A percentile compares a stretch with the other conserved stretches of the same genome.
phyloP scores from a whole-genome alignment of 2,113 vertebrate genomes.

The Coptodon bakossiorum region DNA sequence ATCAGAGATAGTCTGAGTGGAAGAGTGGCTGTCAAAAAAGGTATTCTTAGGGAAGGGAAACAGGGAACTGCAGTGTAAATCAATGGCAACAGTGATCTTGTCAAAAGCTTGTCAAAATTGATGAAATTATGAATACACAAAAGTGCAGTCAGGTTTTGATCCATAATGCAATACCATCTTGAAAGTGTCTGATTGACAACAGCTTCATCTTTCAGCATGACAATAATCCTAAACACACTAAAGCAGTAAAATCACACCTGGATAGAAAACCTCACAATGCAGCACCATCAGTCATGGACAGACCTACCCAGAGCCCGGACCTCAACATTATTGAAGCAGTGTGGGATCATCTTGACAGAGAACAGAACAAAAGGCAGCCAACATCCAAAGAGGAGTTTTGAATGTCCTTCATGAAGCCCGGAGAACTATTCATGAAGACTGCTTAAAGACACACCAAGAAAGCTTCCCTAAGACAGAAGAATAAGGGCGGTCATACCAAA shows the following conservation, averaged over 20 bases:
- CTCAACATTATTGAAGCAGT: neutral
- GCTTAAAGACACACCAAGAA: neutral
- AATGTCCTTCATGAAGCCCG: neutral
- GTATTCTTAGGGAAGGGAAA: neutral
- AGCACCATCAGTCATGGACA: neutral
- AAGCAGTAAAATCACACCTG: neutral
- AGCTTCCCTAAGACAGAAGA: neutral
- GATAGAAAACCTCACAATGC: neutral
- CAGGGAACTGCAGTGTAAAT: neutral
- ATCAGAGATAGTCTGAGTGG: neutral
- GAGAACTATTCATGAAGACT: neutral
- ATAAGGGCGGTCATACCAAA: neutral
- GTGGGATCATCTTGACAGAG: neutral
- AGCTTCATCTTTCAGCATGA: neutral
- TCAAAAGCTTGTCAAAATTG: neutral
- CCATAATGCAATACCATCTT: neutral
- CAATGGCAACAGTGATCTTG: neutral
- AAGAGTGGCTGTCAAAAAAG: neutral
- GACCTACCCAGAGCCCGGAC: neutral
- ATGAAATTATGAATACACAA: fast-evolving
- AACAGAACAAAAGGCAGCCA: neutral
- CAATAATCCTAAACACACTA: neutral
- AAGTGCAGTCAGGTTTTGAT: neutral
- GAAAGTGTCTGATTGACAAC: neutral
- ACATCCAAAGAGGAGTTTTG: neutral